Evolutionary conservation across 1,140 invertebrate species (phyloP), one percentile per base, ranked within the genome.

Genomic region (Manduca sexta): DNA sequence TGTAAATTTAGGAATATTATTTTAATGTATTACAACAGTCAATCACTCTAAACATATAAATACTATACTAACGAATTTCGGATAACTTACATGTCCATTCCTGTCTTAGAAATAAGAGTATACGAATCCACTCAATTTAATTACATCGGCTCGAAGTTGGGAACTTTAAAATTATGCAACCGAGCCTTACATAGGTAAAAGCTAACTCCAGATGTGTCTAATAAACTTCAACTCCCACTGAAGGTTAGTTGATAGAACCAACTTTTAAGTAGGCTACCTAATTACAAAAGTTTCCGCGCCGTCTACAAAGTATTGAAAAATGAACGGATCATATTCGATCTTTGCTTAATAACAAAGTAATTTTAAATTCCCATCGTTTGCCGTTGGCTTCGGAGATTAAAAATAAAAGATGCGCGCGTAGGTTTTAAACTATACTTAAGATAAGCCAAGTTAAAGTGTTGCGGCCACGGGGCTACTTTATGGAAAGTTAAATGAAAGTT

Each of bases 251-350:
- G 33, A n/a, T 26, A 26, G 21, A 26, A 8, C 21, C 14, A 31
- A 30, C 14, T 40, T 50, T 53, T 45, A 54, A 53, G 37, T 57
- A 60, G 54, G 57, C 55, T 21, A 59, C 56, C 49, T 76, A 78
- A 76, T 78, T 72, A 74, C 63, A 60, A 69, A 78, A 78, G 59
- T 81, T 75, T 45, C 40, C 56, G 43, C 58, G 60, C 64, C 69
- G 56, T 72, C 74, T 62, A 58, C 64, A 66, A 78, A 78, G 73
- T 83, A 80, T 83, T 80, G 76, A 83, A 80, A 80, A 83, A 83
- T 77, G 76, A 68, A 77, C 60, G 8, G 56, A 51, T 64, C 67
- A 71, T 79, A 77, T 74, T 74, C 75, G 74, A 83, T 83, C 68
- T 74, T 80, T 74, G 71, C 62, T 69, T 64, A 65, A 69, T 75